A percentile compares a stretch with the other conserved stretches of the same genome.
These are phyloP conservation scores for Neelides folsomi DNA, from an alignment of 2,888 invertebrate genomes.

Conservation along the genomic window DNA sequence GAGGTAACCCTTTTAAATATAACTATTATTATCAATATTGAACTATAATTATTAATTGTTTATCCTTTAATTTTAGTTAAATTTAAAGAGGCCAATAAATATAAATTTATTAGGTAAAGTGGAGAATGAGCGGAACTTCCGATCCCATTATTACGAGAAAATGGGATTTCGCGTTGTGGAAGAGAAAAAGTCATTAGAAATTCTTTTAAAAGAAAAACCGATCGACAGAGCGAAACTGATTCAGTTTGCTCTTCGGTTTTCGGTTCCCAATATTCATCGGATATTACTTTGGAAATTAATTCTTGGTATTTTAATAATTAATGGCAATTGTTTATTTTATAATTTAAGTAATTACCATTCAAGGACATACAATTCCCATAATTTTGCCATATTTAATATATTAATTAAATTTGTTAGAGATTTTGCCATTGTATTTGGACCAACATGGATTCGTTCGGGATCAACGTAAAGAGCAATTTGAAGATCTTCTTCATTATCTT, in stretches of 20 bases:
- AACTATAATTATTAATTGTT: too few relatives aligned
- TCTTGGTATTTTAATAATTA: conserved; percentile 46
- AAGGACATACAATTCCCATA: not conserved
- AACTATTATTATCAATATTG: too few relatives aligned
- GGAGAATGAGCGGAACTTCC: conserved; percentile 37
- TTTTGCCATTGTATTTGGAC: conserved; percentile 61
- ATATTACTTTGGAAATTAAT: conserved; percentile 74
- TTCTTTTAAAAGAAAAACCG: conserved; percentile 70
- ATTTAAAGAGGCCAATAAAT: too few relatives aligned
- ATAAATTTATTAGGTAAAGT: too few relatives aligned
- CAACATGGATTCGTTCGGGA: conserved; percentile 60
- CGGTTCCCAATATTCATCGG: conserved; percentile 67
- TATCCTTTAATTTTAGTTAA: too few relatives aligned
- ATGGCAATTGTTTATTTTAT: not conserved
- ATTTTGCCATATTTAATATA: not conserved
- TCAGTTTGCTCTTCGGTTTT: conserved; percentile 72
- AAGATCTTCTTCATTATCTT: conserved; percentile 57
- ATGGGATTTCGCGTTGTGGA: conserved; percentile 57
- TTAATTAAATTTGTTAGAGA: conserved; percentile 44
- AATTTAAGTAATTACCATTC: too few relatives aligned
- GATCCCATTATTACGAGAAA: conserved; percentile 42
- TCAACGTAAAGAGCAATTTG: conserved; percentile 58
- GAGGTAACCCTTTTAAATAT: too few relatives aligned
- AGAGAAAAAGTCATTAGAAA: conserved; percentile 53
- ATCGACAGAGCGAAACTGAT: conserved; percentile 63